Evolutionary conservation across 1,140 invertebrate genomes (phyloP).

Genomic region (Sminthurinus signatus): DNA sequence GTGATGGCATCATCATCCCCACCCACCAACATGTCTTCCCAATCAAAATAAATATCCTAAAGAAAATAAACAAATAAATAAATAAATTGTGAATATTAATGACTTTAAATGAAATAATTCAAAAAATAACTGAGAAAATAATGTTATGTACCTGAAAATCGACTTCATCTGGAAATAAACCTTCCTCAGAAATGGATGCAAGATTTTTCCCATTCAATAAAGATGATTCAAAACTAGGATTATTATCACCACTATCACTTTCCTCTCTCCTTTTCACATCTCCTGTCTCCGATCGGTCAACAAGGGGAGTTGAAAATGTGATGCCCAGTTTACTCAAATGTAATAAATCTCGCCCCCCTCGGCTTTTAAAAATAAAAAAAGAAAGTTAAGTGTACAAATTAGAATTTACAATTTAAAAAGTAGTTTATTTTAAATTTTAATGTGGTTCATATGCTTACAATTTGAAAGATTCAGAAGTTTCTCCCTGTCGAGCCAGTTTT

Average conservation of each 20-base stretch:
- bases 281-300: neutral
- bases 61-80: slow-evolving; percentile 9
- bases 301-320: neutral
- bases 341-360: neutral
- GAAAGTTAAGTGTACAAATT: neutral
- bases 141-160: slow-evolving; percentile 53
- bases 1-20: slow-evolving; percentile 75
- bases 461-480: slow-evolving; percentile 3
- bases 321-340: neutral
- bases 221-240: slow-evolving; percentile 3
- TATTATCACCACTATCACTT: neutral
- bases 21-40: slow-evolving; percentile 62
- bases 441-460: neutral
- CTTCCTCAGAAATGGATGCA: slow-evolving; percentile 80
- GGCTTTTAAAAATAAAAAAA: neutral
- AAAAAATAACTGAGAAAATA: neutral
- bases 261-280: neutral
- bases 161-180: slow-evolving; percentile 73
- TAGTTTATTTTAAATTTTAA: neutral
- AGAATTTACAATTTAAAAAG: neutral
- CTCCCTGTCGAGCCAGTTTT: slow-evolving; percentile 43
- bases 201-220: slow-evolving; percentile 53
- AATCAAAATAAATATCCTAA: slow-evolving; percentile 66
- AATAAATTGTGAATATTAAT: neutral
- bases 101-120: neutral